phyloP scores from a whole-genome alignment of 2,888 invertebrate genomes.

The Cheilosia vernalis region DNA sequence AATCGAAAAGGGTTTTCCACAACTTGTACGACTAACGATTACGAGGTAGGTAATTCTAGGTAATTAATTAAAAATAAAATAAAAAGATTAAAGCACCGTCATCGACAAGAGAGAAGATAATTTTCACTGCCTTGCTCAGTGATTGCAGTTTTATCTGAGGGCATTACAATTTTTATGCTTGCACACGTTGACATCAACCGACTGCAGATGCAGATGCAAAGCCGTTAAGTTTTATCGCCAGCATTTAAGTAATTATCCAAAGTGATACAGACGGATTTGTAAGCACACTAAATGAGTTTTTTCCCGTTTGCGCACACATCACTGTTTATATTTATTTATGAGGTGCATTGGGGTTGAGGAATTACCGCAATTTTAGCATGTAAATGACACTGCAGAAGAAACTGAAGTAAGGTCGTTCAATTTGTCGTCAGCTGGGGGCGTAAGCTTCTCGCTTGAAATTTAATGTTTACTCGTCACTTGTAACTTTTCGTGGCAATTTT shows the following conservation, averaged over 20 bases:
- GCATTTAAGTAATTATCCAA: slow-evolving; percentile 51
- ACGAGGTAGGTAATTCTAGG: slow-evolving; percentile 5
- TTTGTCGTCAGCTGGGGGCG: too few relatives aligned
- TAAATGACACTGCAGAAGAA: neutral
- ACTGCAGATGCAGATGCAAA: slow-evolving; percentile 61
- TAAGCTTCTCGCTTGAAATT: too few relatives aligned
- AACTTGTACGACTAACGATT: slow-evolving; percentile 4
- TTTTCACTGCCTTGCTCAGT: slow-evolving; percentile 35
- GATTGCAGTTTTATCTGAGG: slow-evolving; percentile 55
- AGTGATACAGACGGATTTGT: slow-evolving; percentile 11
- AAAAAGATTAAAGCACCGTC: neutral
- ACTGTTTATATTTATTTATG: slow-evolving; percentile 16
- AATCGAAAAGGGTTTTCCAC: neutral
- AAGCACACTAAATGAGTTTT: slow-evolving; percentile 14
- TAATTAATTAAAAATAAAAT: slow-evolving; percentile 12
- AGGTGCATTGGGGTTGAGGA: slow-evolving; percentile 9
- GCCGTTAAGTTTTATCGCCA: slow-evolving; percentile 60
- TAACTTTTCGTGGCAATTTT: too few relatives aligned
- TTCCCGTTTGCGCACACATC: slow-evolving; percentile 23
- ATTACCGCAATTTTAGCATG: neutral
- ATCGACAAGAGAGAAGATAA: slow-evolving; percentile 23
- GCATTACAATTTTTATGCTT: slow-evolving; percentile 20
- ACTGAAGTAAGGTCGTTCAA: neutral
- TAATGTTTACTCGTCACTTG: too few relatives aligned
- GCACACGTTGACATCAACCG: slow-evolving; percentile 28